Evolutionary conservation across 2,797 vertebrate genomes (phyloP).

Genomic region (Cynodonichthys magdalenae): DNA sequence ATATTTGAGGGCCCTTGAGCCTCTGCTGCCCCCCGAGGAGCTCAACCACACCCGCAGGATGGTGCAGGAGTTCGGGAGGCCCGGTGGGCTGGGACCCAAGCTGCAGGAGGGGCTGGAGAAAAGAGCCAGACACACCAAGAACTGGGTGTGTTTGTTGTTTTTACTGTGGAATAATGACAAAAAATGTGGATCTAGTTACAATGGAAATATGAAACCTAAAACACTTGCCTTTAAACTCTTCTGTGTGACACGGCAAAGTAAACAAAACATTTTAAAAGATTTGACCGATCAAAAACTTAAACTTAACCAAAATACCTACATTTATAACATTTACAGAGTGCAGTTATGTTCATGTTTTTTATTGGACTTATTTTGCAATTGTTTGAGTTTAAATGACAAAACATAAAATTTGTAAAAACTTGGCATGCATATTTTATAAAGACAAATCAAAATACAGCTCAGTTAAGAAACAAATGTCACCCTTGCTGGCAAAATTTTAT

Average conservation of each 20-base stretch:
- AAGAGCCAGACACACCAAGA: constrained; percentile 76
- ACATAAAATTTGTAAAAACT: too few species aligned
- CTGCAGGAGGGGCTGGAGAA: constrained; percentile 81
- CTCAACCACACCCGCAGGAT: constrained; percentile 80
- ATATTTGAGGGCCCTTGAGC: constrained; percentile 84
- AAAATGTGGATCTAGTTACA: background rate
- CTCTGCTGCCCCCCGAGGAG: constrained; percentile 83
- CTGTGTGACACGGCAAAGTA: background rate
- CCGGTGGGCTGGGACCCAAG: constrained; percentile 74
- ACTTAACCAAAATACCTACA: too few species aligned
- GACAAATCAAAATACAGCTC: too few species aligned
- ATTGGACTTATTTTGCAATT: too few species aligned
- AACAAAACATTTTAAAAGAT: background rate
- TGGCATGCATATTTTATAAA: too few species aligned
- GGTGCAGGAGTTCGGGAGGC: constrained; percentile 76
- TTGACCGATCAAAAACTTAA: too few species aligned
- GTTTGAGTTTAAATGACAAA: too few species aligned
- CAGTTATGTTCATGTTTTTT: too few species aligned
- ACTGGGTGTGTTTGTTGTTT: constrained; percentile 78
- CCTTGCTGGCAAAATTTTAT: too few species aligned
- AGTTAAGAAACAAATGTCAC: too few species aligned
- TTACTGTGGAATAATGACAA: background rate
- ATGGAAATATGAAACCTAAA: background rate
- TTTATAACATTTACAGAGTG: too few species aligned
- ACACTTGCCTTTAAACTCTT: background rate